phyloP scores from a whole-genome alignment of 1,140 invertebrate species.

The Drepana arcuata region DNA sequence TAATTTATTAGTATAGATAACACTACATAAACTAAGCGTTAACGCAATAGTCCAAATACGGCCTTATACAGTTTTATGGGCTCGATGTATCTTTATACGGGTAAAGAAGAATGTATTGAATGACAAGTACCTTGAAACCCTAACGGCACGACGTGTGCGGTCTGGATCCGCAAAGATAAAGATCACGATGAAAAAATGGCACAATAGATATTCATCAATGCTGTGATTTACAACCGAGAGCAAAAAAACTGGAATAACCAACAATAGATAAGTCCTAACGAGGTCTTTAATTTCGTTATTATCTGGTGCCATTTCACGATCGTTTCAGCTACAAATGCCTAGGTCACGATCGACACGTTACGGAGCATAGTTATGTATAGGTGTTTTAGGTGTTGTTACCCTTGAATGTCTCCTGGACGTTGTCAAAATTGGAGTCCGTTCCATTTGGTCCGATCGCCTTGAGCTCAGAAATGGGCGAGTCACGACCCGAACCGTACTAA shows the following conservation, averaged over 20 bases:
- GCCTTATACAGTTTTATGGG: too few species aligned
- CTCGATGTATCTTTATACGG: constrained; percentile 7
- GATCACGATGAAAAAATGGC: constrained; percentile 14
- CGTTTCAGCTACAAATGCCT: constrained; percentile 24
- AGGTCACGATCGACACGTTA: constrained; percentile 34
- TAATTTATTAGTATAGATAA: too few species aligned
- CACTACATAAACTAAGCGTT: too few species aligned
- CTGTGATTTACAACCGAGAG: neutral
- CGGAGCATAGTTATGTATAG: constrained; percentile 13
- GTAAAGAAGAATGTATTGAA: neutral
- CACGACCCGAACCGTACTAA: constrained; percentile 35
- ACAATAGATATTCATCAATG: neutral
- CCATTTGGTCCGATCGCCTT: constrained; percentile 34
- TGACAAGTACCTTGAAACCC: constrained; percentile 3
- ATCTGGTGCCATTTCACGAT: constrained; percentile 16
- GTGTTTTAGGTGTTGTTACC: too few species aligned
- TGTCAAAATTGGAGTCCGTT: constrained; percentile 31
- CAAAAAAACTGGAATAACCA: neutral
- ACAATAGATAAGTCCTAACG: too few species aligned
- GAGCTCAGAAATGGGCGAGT: constrained; percentile 36
- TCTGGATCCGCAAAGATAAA: constrained; percentile 6
- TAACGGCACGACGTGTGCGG: constrained; percentile 13
- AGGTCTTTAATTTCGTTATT: too few species aligned
- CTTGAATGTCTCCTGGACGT: constrained; percentile 35
- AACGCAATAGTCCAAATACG: too few species aligned